Evolutionary conservation across 2,888 invertebrate species (phyloP).

Genomic region (Epirrita christyi): DNA sequence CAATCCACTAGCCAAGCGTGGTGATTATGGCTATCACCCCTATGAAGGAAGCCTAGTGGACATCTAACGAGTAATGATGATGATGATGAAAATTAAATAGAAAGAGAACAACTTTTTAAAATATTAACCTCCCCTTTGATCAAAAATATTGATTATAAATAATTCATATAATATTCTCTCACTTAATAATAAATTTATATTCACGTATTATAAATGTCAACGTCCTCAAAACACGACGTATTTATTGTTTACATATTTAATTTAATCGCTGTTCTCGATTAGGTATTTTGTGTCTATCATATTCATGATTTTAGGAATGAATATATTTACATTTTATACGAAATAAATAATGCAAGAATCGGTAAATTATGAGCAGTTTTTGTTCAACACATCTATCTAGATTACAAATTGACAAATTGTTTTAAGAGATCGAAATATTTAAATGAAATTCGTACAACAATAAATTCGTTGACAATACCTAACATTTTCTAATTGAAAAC

Average conservation of each 20-base stretch:
- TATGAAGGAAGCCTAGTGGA: no score
- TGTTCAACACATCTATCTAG: slow-evolving; percentile 13
- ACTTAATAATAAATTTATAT: slow-evolving; percentile 32
- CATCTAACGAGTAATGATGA: no score
- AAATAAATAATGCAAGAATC: slow-evolving; percentile 7
- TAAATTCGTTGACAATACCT: not conserved
- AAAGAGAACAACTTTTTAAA: slow-evolving; percentile 1
- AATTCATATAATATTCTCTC: slow-evolving; percentile 23
- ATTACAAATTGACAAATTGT: slow-evolving; percentile 22
- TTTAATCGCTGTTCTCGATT: slow-evolving; percentile 23
- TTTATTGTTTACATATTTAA: slow-evolving; percentile 32
- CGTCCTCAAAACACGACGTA: slow-evolving; percentile 29
- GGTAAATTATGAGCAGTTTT: slow-evolving; percentile 18
- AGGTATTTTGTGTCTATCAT: slow-evolving; percentile 24
- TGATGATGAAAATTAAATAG: no score
- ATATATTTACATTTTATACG: slow-evolving; percentile 32
- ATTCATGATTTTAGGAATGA: slow-evolving; percentile 29
- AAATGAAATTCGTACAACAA: not conserved
- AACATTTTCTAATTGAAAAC: not conserved
- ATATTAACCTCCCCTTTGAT: slow-evolving; percentile 26
- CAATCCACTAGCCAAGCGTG: no score
- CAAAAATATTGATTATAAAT: slow-evolving; percentile 17
- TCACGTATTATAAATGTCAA: slow-evolving; percentile 34
- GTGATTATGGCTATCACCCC: no score
- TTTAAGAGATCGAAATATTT: slow-evolving; percentile 2